These are phyloP conservation scores for Oikopleura dioica DNA, from an alignment of 23 tunicate species.

Conservation along the genomic window DNA sequence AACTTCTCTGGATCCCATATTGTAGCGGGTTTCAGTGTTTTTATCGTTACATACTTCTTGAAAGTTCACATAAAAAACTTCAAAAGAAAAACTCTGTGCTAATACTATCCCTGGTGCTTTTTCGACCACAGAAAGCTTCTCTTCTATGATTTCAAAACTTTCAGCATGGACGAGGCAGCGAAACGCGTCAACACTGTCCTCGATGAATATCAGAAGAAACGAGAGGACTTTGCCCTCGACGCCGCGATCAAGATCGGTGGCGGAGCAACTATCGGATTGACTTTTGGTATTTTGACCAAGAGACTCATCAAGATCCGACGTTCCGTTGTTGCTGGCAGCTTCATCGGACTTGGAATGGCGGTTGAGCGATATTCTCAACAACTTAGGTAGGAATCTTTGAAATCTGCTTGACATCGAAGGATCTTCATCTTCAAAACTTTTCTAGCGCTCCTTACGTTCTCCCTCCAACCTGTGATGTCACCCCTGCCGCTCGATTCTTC, in stretches of 20 bases:
- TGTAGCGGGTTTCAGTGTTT: too few relatives aligned
- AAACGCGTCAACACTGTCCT: not conserved
- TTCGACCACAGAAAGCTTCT: not conserved
- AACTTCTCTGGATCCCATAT: too few relatives aligned
- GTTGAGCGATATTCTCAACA: slow-evolving; percentile 12
- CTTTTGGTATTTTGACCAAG: slow-evolving; percentile 9
- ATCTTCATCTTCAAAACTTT: too few relatives aligned
- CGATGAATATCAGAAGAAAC: not conserved
- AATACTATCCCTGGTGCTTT: not conserved
- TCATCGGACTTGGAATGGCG: not conserved
- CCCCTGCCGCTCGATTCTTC: not conserved
- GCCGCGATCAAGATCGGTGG: not conserved
- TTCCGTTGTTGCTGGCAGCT: not conserved
- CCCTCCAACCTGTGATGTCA: not conserved
- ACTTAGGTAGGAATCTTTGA: slow-evolving; percentile 2
- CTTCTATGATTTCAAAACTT: not conserved
- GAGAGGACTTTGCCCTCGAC: not conserved
- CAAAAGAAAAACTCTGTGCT: not conserved
- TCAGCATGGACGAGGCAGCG: slow-evolving; percentile 8
- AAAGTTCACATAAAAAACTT: not conserved
- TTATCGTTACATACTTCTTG: too few relatives aligned
- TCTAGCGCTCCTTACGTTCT: not conserved
- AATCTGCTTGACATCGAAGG: too few relatives aligned
- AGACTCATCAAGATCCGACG: not conserved
- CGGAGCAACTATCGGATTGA: not conserved